Evolutionary conservation across 2,888 invertebrate species (phyloP), one percentile per base, ranked within the genome.

Genomic region (Stramonita haemastoma): DNA sequence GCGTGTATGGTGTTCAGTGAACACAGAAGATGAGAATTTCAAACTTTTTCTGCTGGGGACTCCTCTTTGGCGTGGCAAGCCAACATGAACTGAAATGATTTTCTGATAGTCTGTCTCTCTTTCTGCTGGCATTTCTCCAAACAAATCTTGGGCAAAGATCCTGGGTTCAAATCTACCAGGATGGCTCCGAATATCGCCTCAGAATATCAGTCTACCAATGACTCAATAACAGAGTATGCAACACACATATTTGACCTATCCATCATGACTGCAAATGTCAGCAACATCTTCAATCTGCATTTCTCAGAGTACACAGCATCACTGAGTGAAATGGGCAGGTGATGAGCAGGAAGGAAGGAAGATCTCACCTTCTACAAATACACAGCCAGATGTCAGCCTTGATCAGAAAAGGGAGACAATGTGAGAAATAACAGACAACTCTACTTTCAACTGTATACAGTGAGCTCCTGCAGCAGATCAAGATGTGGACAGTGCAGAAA

Each of bases 381-480:
- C 56, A 57, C 56, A 84, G n/a, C 29, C 4, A 13, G 6, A n/a
- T 26, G n/a, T 6, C 83, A 84, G 29, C n/a, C 19, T 83, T 19
- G 22, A 26, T 26, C 19, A 46, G 46, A 6, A 56, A 87, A 79
- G 87, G 87, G 46, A 87, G 87, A 79, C 87, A 87, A 87, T 87
- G 34, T 46, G 46, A 79, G 79, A 17, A n/a, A 87, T 79, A 79
- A 60, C 79, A 87, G 87, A 87, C 87, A 87, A 56, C 87, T 79
- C 79, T 79, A 60, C 79, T 87, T 32, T 79, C 15, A 46, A 36
- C 22, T 87, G 87, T 87, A 79, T 87, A 87, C 87, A 22, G 57
- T 57, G 79, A 87, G 57, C 56, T 79, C 60, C 73, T 36, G n/a
- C 57, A 13, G 79, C 79, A 57, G 79, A 87, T 79, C 87, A 57